Percentiles rank a stretch among this genome's conserved stretches.
These are phyloP conservation scores for Neotragus moschatus DNA, from an alignment of 2,113 vertebrate species.

Conservation along the genomic window DNA sequence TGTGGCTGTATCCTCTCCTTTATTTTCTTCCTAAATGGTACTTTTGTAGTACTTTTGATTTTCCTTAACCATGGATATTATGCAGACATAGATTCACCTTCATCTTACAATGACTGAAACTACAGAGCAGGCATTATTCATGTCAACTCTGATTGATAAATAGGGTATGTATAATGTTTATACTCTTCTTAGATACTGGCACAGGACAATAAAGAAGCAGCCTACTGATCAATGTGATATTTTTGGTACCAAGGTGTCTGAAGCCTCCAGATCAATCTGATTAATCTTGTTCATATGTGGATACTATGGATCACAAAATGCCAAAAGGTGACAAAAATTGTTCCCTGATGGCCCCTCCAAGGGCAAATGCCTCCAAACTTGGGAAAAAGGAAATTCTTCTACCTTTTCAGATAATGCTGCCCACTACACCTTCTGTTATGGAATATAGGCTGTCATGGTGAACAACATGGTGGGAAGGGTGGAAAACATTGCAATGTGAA, in stretches of 20 bases:
- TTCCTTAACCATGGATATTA: neutral
- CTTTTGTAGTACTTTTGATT: neutral
- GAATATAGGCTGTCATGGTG: neutral
- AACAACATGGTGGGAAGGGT: neutral
- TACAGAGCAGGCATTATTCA: neutral
- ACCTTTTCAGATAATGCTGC: neutral
- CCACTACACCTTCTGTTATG: neutral
- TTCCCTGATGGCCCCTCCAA: neutral
- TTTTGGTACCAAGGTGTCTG: neutral
- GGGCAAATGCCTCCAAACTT: neutral
- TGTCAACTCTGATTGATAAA: neutral
- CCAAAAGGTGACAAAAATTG: neutral
- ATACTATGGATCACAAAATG: neutral
- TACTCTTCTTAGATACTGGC: neutral
- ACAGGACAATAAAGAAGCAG: neutral
- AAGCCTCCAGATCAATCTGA: neutral
- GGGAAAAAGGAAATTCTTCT: neutral
- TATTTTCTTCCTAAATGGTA: neutral
- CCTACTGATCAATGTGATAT: neutral
- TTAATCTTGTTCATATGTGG: neutral
- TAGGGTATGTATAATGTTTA: neutral
- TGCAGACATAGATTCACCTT: neutral
- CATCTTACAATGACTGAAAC: neutral
- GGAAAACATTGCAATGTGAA: neutral
- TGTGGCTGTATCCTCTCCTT: neutral